These are phyloP conservation scores for Drosophila meridionalis DNA, from an alignment of 2,888 invertebrate species.

Conservation along the genomic window DNA sequence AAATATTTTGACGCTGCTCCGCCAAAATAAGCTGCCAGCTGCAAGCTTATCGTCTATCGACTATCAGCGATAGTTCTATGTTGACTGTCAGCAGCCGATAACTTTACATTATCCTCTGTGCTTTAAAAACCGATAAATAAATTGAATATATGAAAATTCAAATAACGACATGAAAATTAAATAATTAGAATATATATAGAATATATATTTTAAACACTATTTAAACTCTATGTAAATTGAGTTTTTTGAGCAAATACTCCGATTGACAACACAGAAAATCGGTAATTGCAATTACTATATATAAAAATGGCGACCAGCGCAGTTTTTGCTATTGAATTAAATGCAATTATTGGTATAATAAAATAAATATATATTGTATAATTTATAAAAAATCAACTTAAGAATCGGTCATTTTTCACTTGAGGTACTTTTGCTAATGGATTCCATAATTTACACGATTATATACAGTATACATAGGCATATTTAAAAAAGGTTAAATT, in stretches of 20 bases:
- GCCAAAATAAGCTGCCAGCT: constrained; percentile 28
- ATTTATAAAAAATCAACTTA: constrained; percentile 67
- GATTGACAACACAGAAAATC: too few species aligned
- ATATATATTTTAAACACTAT: too few species aligned
- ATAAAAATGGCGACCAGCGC: too few species aligned
- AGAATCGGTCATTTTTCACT: constrained; percentile 32
- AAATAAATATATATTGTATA: constrained; percentile 54
- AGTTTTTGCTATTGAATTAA: neutral
- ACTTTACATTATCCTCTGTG: neutral
- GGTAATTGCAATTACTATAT: too few species aligned
- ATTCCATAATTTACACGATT: constrained; percentile 58
- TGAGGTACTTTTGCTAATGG: constrained; percentile 65
- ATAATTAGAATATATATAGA: neutral
- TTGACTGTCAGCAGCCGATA: neutral
- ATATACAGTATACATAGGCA: constrained; percentile 40
- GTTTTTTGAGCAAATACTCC: too few species aligned
- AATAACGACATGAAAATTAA: neutral
- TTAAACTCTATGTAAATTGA: too few species aligned
- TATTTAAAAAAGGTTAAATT: constrained; percentile 1
- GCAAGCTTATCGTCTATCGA: constrained; percentile 23
- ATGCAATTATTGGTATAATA: constrained; percentile 13
- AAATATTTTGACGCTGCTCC: constrained; percentile 23
- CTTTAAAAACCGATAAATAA: neutral
- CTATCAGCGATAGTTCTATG: constrained; percentile 3
- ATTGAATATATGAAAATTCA: neutral